A percentile compares a stretch with the other conserved stretches of the same genome.
phyloP scores from a whole-genome alignment of 1,140 invertebrate species.

The Batillaria attramentaria region DNA sequence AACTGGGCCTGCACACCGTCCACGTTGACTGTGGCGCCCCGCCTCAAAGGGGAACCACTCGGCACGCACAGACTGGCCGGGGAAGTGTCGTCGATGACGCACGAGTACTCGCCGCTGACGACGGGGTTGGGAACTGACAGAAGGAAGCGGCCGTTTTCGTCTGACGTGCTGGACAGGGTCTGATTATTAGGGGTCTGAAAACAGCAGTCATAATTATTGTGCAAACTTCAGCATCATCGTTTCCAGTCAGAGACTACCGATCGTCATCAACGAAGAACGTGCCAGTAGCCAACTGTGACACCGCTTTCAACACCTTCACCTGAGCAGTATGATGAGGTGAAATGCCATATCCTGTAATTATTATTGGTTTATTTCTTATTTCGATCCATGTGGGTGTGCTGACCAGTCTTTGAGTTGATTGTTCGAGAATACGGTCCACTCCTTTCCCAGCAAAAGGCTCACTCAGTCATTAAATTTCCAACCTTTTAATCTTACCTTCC shows the following conservation, averaged over 20 bases:
- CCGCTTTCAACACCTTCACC: background rate
- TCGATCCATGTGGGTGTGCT: background rate
- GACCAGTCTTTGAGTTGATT: too few relatives aligned
- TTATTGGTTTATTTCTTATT: too few relatives aligned
- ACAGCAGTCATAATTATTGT: background rate
- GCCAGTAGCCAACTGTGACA: background rate
- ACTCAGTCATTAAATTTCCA: too few relatives aligned
- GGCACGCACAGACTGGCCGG: background rate
- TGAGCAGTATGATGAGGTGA: background rate
- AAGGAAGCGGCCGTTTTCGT: background rate
- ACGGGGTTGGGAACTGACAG: slow-evolving; percentile 5
- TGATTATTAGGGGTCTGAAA: slow-evolving; percentile 3
- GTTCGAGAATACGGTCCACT: too few relatives aligned
- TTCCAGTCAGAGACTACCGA: background rate
- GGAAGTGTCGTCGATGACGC: slow-evolving; percentile 9
- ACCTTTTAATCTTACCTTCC: too few relatives aligned
- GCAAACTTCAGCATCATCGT: background rate
- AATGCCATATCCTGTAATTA: background rate
- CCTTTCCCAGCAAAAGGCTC: too few relatives aligned
- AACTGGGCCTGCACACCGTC: too few relatives aligned
- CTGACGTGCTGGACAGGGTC: background rate
- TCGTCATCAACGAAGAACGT: background rate
- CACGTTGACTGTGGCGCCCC: background rate
- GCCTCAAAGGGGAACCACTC: background rate
- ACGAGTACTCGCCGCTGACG: background rate